A percentile compares a stretch with the other conserved stretches of the same genome.
phyloP scores from a whole-genome alignment of 2,113 vertebrate genomes.

The Microcebus griseorufus region DNA sequence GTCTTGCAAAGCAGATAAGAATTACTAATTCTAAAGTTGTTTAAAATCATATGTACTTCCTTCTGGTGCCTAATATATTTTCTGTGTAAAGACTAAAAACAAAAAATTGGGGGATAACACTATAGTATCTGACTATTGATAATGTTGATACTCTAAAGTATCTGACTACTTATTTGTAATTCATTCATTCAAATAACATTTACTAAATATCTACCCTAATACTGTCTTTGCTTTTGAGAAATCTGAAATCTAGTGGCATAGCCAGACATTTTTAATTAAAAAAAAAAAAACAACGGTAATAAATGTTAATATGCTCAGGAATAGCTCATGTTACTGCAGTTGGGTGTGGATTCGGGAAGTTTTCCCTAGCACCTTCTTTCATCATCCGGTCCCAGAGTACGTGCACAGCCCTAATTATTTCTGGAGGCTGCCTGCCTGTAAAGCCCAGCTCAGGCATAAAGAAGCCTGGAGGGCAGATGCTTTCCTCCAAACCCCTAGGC shows the following conservation, averaged over 20 bases:
- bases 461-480: background rate
- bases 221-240: background rate
- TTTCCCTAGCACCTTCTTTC: background rate
- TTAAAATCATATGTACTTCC: background rate
- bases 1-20: background rate
- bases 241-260: background rate
- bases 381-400: accelerated
- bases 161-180: background rate
- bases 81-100: background rate
- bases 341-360: background rate
- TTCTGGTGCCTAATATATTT: background rate
- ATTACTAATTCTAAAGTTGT: background rate
- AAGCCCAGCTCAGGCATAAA: background rate
- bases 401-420: background rate
- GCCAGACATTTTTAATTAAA: background rate
- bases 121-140: background rate
- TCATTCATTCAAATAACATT: background rate
- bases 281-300: background rate
- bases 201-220: background rate
- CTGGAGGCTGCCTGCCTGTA: background rate
- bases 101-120: background rate
- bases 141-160: background rate
- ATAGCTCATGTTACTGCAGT: background rate
- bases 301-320: background rate
- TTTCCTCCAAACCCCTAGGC: background rate